Evolutionary conservation across 2,797 vertebrate genomes (phyloP).

Genomic region (Arctocebus calabarensis): DNA sequence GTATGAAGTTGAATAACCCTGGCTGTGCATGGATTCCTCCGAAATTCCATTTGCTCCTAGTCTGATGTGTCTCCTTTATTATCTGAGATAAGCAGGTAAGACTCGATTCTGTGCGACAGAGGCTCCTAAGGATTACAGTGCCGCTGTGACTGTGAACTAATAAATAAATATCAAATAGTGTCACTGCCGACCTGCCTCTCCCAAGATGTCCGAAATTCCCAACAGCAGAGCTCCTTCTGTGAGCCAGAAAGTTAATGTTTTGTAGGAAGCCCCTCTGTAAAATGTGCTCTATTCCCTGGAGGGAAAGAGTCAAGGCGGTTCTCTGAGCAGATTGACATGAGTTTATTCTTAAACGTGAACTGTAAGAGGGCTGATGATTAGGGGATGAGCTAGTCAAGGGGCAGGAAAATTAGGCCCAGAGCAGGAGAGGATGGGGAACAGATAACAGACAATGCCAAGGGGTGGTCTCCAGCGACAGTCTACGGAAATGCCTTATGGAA

Average conservation of each 20-base stretch:
- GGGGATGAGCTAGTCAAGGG: neutral
- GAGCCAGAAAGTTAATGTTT: neutral
- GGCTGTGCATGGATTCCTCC: neutral
- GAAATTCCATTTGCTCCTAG: neutral
- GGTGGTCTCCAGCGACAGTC: neutral
- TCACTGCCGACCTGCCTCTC: neutral
- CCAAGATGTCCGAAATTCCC: neutral
- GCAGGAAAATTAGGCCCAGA: neutral
- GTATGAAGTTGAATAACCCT: neutral
- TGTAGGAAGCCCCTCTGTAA: neutral
- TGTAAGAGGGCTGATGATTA: neutral
- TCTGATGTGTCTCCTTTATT: neutral
- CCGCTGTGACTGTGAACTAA: neutral
- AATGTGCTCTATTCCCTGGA: neutral
- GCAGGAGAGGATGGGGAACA: neutral
- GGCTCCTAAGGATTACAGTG: neutral
- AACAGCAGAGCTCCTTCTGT: neutral
- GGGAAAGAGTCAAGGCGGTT: neutral
- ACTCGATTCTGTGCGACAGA: neutral
- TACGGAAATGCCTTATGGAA: neutral
- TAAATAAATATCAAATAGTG: neutral
- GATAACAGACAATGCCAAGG: neutral
- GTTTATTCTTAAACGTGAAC: neutral
- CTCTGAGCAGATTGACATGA: neutral
- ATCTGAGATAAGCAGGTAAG: neutral